Base-by-base conservation (phyloP, 1,140 invertebrate species). In the Caenorhabditis remanei region DNA sequence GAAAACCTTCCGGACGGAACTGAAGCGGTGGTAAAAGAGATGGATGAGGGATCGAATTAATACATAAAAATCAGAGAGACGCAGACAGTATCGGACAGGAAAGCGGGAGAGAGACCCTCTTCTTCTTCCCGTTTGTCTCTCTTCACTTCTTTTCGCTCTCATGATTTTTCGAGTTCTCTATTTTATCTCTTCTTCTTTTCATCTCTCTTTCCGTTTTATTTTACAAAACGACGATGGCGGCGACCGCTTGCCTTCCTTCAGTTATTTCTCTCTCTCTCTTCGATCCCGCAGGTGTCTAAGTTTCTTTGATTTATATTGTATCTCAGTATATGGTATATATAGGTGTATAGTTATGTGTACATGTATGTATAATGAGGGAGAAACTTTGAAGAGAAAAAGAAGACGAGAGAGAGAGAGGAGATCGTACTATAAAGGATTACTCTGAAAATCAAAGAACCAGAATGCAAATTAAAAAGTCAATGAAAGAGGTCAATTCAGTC, bases 1-100 rank as follows among this genome's bases (percentile, higher is more conserved):
- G 41, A 46, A 63, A 63, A 79, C 71, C 71, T 79, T 79, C 71
- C 71, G 71, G 71, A 79, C 71, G 71, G 71, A 79, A 79, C 71
- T 79, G 71, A 79, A 79, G 71, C 71, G 71, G 71, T 46, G 71
- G 71, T 13, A 79, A 79, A 32, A 79, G 46, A 79, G 71, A 50
- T 53, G 71, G 71, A 21, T 50, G 14, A 50, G 14, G n/a, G 71
- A 75, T 75, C 67, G 8, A 21, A 41, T 13, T 5, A 79, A 7
- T 53, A 8, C 19, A 50, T 24, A 50, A 43, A 79, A 79, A 79
- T 79, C 71, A 79, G 46, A 50, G 71, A 79, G 71, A 79, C 43
- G 14, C 19, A 79, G 71, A 79, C 5, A 21, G 46, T 79, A 32
- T 11, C 53, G 46, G 71, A 50, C 50, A 11, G 71, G 71, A 46